Base-by-base conservation (phyloP, 2,797 vertebrate species). In the Macropus fuliginosus region DNA sequence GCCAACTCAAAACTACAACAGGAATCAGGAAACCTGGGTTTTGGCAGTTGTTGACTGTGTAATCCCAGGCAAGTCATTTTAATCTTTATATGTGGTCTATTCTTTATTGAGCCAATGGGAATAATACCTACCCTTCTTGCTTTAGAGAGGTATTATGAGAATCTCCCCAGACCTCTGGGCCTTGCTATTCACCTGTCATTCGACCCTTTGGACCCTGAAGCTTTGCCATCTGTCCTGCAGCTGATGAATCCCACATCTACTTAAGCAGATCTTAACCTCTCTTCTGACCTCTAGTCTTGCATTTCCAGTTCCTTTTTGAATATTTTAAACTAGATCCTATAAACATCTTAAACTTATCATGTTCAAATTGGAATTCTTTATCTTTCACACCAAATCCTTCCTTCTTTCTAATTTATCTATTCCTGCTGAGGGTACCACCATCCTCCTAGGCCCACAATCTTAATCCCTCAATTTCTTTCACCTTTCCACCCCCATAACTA, bases 11-110 rank as follows among this genome's bases (percentile, higher is more conserved):
- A 21, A 3, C 0, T 56, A 55, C n/a, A 55, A 3, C 24, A 18
- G 56, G 66, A 91, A 40, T 92, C 28, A 0, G 0, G 29, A 93
- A 59, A 55, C 40, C 40, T 10, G 74, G 14, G 46, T 93, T 91
- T 59, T 50, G 90, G 12, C 11, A 46, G 34, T 66, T 34, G 54
- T 81, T 66, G 95, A 10, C 92, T 94, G 16, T 91, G 94, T 93
- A 50, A 16, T 31, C 90, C 93, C 31, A 2, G 14, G 4, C 34
- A 62, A 54, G n/a, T 0, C 0, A 4, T 55, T 92, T 66, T 31
- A 89, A 28, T 57, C 55, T 97, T 87, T 95, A 92, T 94, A 8
- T 89, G 13, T 55, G 40, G 55, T 56, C 2, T 66, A 29, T 5
- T 91, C 46, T 93, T 40, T 34, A 28, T 3, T 50, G n/a, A 50